phyloP scores from a whole-genome alignment of 2,888 invertebrate species.

The Chaitophorus viminalis region DNA sequence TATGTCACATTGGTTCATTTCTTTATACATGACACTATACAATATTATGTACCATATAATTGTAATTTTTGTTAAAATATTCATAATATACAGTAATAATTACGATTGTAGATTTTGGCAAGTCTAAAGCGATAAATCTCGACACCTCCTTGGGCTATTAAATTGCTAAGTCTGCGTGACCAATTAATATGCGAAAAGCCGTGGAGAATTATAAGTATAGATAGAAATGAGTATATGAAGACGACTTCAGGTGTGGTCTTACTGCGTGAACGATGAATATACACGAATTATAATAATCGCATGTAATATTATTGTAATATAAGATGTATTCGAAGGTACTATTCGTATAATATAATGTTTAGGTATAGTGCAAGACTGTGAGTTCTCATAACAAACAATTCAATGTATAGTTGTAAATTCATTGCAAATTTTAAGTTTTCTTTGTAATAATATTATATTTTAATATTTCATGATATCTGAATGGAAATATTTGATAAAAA shows the following conservation, averaged over 20 bases:
- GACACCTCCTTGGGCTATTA: conserved; percentile 24
- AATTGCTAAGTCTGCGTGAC: conserved; percentile 42
- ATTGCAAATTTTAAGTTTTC: conserved; percentile 20
- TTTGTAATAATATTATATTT: conserved; percentile 18
- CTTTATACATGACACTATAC: not conserved
- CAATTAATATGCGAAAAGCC: conserved; percentile 27
- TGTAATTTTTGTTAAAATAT: not conserved
- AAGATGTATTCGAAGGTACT: not conserved
- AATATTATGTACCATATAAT: not conserved
- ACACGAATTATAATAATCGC: not conserved
- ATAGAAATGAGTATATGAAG: not conserved
- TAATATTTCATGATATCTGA: not conserved
- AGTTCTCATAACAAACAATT: conserved; percentile 9
- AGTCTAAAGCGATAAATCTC: conserved; percentile 35
- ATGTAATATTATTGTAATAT: conserved; percentile 33
- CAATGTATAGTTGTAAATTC: not conserved
- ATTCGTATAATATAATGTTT: not conserved
- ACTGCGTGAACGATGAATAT: not conserved
- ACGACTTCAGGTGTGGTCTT: conserved; percentile 49
- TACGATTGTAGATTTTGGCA: conserved; percentile 30
- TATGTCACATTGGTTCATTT: not conserved
- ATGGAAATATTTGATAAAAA: conserved; percentile 10
- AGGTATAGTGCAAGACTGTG: not conserved
- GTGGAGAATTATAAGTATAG: not conserved
- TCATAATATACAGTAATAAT: not conserved